Evolutionary conservation across 1,140 invertebrate species (phyloP).

Genomic region (Planococcus citri): DNA sequence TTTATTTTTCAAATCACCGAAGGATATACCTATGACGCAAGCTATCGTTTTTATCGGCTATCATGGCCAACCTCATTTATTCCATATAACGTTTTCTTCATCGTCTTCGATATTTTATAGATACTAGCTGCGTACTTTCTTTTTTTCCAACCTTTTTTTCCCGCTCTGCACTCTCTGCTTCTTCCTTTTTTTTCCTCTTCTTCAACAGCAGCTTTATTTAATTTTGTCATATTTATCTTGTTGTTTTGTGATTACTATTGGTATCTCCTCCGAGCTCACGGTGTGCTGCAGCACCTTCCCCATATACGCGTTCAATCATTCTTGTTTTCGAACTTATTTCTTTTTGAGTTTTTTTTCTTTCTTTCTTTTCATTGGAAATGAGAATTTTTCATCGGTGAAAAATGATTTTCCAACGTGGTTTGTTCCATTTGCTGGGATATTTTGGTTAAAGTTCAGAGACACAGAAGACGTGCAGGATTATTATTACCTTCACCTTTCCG

Average conservation of each 20-base stretch:
- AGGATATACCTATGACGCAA: conserved; percentile 20
- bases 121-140: not conserved
- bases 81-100: conserved; percentile 15
- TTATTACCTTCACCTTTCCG: no score
- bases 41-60: conserved; percentile 19
- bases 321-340: not conserved
- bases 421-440: no score
- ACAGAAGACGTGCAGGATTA: no score
- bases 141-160: not conserved
- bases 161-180: not conserved
- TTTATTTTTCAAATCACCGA: conserved; percentile 20
- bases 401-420: no score
- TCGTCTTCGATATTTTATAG: conserved; percentile 13
- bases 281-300: not conserved
- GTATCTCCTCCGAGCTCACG: no score
- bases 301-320: not conserved
- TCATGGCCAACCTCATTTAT: conserved; percentile 19
- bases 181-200: not conserved
- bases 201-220: conserved; percentile 6
- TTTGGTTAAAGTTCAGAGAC: no score
- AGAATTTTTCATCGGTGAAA: not conserved
- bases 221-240: conserved; percentile 15
- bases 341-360: not conserved
- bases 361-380: not conserved
- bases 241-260: not conserved